phyloP scores from a whole-genome alignment of 2,113 vertebrate species.

The Lepidothrix coronata region DNA sequence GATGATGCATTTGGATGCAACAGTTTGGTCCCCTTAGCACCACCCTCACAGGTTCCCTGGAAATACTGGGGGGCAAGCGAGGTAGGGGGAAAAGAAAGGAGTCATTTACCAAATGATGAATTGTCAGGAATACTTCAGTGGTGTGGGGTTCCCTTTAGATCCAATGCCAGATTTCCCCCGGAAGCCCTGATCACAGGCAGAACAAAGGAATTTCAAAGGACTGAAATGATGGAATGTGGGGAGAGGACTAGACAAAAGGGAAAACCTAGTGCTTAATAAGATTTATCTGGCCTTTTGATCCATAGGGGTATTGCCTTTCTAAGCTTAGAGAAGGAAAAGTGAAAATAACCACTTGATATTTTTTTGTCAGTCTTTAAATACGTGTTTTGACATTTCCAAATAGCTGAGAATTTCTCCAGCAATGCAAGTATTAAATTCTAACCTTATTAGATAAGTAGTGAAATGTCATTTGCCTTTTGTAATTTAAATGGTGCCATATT shows the following conservation, averaged over 20 bases:
- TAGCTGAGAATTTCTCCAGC: not conserved
- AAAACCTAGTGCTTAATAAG: constrained; percentile 66
- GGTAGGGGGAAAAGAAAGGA: constrained; percentile 22
- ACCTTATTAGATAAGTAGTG: not conserved
- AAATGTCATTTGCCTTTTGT: not conserved
- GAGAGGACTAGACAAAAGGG: constrained; percentile 67
- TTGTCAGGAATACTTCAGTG: constrained; percentile 51
- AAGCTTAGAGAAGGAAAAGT: constrained; percentile 8
- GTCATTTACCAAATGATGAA: constrained; percentile 67
- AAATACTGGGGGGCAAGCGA: not conserved
- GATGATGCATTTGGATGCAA: not conserved
- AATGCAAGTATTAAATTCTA: not conserved
- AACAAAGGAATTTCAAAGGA: constrained; percentile 73
- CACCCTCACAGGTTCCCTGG: constrained; percentile 34
- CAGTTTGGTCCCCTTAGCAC: not conserved
- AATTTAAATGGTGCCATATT: not conserved
- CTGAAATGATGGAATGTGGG: constrained; percentile 67
- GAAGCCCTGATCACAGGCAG: constrained; percentile 61
- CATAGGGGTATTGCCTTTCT: constrained; percentile 16
- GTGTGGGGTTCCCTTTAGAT: constrained; percentile 71
- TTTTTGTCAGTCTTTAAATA: not conserved
- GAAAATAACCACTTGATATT: not conserved
- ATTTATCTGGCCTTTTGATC: constrained; percentile 70
- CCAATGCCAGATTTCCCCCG: constrained; percentile 66
- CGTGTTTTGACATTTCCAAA: not conserved